Evolutionary conservation across 1,140 invertebrate species (phyloP).

Genomic region (Drosophila triauraria): DNA sequence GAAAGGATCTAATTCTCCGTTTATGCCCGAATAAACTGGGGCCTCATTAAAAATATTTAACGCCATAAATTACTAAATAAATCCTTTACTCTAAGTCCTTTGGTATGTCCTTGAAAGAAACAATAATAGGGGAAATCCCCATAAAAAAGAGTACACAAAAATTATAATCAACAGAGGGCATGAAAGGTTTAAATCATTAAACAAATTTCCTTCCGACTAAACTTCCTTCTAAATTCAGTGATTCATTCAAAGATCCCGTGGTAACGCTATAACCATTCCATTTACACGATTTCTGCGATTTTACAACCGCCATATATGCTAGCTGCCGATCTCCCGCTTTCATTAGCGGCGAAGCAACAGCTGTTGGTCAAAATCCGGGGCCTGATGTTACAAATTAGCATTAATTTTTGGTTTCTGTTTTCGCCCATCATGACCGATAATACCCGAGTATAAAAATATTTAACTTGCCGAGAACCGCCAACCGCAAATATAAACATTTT

Average conservation of each 20-base stretch:
- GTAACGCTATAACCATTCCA: constrained; percentile 3
- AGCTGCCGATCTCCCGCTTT: constrained; percentile 25
- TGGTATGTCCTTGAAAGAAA: too few relatives aligned
- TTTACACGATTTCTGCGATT: constrained; percentile 16
- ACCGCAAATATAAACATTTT: constrained; percentile 27
- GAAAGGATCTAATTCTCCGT: too few relatives aligned
- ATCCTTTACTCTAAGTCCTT: too few relatives aligned
- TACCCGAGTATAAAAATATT: constrained; percentile 15
- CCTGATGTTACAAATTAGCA: constrained; percentile 48
- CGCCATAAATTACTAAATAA: too few relatives aligned
- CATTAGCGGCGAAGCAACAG: constrained; percentile 24
- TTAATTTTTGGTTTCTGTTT: constrained; percentile 33
- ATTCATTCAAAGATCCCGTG: constrained; percentile 7
- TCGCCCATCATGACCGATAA: constrained; percentile 32
- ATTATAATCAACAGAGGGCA: too few relatives aligned
- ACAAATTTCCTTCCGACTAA: too few relatives aligned
- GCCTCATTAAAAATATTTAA: too few relatives aligned
- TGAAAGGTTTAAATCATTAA: too few relatives aligned
- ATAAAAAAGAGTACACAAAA: too few relatives aligned
- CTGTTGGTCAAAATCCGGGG: constrained; percentile 22
- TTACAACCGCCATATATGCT: constrained; percentile 22
- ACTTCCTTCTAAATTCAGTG: not conserved
- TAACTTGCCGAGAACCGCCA: constrained; percentile 7
- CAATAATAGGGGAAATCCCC: too few relatives aligned
- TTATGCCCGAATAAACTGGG: too few relatives aligned